phyloP scores from a whole-genome alignment of 2,888 invertebrate genomes.

The Apodemia duryi region DNA sequence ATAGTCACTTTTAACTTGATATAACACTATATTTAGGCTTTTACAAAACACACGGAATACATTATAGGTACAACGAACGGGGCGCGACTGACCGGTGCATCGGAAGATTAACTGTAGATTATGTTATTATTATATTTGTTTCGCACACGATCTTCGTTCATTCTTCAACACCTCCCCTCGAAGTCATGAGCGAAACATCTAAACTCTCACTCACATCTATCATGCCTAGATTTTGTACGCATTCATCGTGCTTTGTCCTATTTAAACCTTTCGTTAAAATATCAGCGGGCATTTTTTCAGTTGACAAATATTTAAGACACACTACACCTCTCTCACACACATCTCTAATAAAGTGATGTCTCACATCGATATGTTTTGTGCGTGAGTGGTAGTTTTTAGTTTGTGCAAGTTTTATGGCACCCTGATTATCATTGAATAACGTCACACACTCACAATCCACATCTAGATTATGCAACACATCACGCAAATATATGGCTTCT shows the following conservation, averaged over 20 bases:
- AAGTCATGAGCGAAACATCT: slow-evolving; percentile 11
- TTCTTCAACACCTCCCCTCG: slow-evolving; percentile 20
- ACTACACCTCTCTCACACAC: slow-evolving; percentile 11
- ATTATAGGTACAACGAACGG: too few species aligned
- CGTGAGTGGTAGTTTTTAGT: slow-evolving; percentile 22
- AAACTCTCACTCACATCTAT: background rate
- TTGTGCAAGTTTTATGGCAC: slow-evolving; percentile 17
- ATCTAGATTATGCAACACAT: slow-evolving; percentile 8
- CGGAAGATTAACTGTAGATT: too few species aligned
- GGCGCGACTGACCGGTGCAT: too few species aligned
- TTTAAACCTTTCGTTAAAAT: slow-evolving; percentile 20
- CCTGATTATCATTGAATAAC: slow-evolving; percentile 21
- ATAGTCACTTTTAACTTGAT: too few species aligned
- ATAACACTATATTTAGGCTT: too few species aligned
- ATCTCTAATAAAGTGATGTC: background rate
- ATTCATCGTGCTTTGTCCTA: slow-evolving; percentile 17
- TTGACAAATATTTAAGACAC: slow-evolving; percentile 20
- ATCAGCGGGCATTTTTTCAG: slow-evolving; percentile 21
- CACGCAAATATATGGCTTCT: slow-evolving; percentile 16
- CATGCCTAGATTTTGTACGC: slow-evolving; percentile 18
- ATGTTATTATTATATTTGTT: too few species aligned
- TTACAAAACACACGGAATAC: too few species aligned
- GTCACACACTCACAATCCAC: slow-evolving; percentile 15
- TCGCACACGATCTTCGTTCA: background rate
- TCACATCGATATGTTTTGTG: slow-evolving; percentile 25